Evolutionary conservation across 2,888 invertebrate species (phyloP), one percentile per base, ranked within the genome.

Genomic region (Teleiodes luculella): DNA sequence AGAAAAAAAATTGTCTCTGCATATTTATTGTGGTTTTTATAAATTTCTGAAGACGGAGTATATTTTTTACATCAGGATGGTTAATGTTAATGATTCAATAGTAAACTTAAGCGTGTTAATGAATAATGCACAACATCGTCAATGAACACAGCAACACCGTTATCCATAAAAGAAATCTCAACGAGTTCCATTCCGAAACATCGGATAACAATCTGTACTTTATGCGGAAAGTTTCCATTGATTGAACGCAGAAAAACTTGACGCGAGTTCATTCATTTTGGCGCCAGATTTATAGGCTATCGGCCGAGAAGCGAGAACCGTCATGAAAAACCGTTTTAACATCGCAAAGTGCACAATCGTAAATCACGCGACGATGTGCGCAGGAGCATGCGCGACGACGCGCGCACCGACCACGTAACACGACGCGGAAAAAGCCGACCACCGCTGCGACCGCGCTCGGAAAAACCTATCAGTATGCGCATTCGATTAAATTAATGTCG

Each of bases 381-480:
- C 70, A 62, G 52, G 65, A 62, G 64, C 60, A 63, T 60, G 61
- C 64, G 68, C 68, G 62, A 64, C 67, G 61, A 57, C 61, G 72
- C 67, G 67, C 75, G 74, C 74, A 71, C 77, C 78, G 75, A 74
- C 79, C 72, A 80, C 82, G 81, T 84, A 74, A 74, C 74, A 68
- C 76, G 67, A 74, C 72, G 65, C 75, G 83, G 83, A 87, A 87
- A 88, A 86, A 86, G 80, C 63, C 73, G 84, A 78, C 85, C 86
- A 86, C 86, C 85, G 77, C 76, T 70, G 71, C 69, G 66, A 74
- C 59, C 14, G 50, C 65, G 68, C 67, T 63, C 73, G 80, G 85
- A 85, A 88, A 87, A 88, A 84, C 81, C 67, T 61, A 80, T 81
- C 76, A 81, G 76, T 85, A 86, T 87, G 87, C 81, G 84, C 88